Base-by-base conservation (phyloP, 2,888 invertebrate species). In the Proisotoma minuta region DNA sequence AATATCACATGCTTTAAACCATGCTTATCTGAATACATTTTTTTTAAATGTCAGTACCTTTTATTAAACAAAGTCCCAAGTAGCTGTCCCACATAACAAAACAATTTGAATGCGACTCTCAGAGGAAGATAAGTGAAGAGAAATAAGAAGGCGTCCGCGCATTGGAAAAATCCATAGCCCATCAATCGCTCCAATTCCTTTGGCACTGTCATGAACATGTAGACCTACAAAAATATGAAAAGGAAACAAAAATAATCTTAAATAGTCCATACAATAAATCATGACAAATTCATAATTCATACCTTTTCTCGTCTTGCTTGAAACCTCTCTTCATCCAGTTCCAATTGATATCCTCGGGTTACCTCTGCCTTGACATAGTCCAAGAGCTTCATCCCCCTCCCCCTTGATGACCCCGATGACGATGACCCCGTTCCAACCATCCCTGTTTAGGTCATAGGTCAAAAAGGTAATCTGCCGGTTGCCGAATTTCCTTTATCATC, bases 51-150 rank as follows among this genome's bases (percentile, higher is more conserved):
- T 34, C 15, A 8, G 34, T 34, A 34, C 15, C 15, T 8, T 8
- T 34, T 34, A 15, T 34, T 34, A 8, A 10, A 34, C 34, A 34
- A 34, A 10, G 15, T 8, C 12, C 2, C 2, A 53, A 4, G 1
- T 29, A 47, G 2, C 3, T 10, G 23, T 4, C 29, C 4, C 18
- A 39, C 3, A 39, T 39, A 54, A 43, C 43, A 43, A 18, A 91
- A 88, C 59, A 91, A 79, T 50, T 94, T 94, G 78, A 97, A 83
- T 34, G 91, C 76, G 77, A 97, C 93, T 72, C 99, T 83, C 66
- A 99, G 80, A 15, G 99, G 99, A 73, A 99, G 82, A 82, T 98
- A 96, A 59, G 99, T 98, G 79, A 97, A 97, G 59, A 98, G 88
- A 82, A 94, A 98, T 58, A 98, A 82, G 79, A 99, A 93, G 22